These are phyloP conservation scores for Proterorhinus semilunaris DNA, from an alignment of 2,113 vertebrate genomes.

Conservation along the genomic window DNA sequence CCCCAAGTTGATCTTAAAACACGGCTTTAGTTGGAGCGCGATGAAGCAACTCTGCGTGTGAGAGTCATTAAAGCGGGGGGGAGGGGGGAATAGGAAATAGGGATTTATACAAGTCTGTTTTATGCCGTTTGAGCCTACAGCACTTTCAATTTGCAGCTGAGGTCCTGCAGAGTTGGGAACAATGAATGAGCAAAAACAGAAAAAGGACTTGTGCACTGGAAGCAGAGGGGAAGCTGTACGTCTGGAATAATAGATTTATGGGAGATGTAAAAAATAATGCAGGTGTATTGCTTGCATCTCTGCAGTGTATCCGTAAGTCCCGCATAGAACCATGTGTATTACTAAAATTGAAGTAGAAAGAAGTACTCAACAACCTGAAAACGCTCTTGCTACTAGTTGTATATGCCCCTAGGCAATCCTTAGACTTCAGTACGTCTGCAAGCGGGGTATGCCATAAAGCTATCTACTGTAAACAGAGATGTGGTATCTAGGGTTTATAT, in stretches of 20 bases:
- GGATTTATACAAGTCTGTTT: slow-evolving; percentile 66
- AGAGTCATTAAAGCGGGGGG: slow-evolving; percentile 44
- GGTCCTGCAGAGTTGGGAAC: slow-evolving; percentile 30
- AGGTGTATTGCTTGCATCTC: too few species aligned
- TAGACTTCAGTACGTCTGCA: too few species aligned
- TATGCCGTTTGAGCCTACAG: slow-evolving; percentile 51
- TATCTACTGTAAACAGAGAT: too few species aligned
- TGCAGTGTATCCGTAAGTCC: too few species aligned
- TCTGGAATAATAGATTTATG: not conserved
- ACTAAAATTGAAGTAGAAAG: too few species aligned
- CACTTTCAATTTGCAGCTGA: slow-evolving; percentile 49
- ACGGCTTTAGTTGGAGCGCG: slow-evolving; percentile 50
- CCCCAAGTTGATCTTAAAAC: slow-evolving; percentile 57
- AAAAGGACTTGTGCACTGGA: slow-evolving; percentile 5
- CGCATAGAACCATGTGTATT: too few species aligned
- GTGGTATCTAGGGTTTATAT: too few species aligned
- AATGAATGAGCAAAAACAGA: slow-evolving; percentile 39
- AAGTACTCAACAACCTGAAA: too few species aligned
- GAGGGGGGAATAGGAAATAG: slow-evolving; percentile 38
- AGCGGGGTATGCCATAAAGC: too few species aligned
- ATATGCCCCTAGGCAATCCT: too few species aligned
- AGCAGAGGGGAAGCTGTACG: not conserved
- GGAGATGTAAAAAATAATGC: not conserved
- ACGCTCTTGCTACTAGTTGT: too few species aligned
- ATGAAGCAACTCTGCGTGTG: slow-evolving; percentile 45